phyloP scores from a whole-genome alignment of 2,888 invertebrate genomes.

The Capitulum mitella region DNA sequence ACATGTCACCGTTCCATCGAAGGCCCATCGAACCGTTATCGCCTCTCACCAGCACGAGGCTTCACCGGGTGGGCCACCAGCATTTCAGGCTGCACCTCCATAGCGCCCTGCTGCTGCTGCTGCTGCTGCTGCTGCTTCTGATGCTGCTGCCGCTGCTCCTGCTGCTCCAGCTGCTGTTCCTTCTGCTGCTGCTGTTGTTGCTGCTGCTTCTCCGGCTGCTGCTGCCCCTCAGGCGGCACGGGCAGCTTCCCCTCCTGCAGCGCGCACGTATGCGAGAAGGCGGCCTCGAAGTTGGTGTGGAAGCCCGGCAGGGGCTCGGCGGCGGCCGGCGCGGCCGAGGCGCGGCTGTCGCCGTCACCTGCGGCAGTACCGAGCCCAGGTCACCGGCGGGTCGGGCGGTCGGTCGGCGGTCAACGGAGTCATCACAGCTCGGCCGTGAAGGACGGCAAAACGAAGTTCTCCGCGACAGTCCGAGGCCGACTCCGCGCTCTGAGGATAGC shows the following conservation, averaged over 20 bases:
- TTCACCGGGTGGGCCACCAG: background rate
- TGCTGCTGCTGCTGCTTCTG: background rate
- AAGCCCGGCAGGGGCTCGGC: background rate
- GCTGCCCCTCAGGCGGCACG: background rate
- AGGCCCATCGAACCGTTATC: too few species aligned
- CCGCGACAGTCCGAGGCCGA: too few species aligned
- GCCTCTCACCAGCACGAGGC: background rate
- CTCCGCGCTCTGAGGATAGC: too few species aligned
- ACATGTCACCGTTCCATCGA: too few species aligned
- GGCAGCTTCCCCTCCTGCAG: background rate
- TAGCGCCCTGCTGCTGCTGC: background rate
- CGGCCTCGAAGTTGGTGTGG: slow-evolving; percentile 14
- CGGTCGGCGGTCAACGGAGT: too few species aligned
- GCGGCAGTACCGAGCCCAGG: background rate
- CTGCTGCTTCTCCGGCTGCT: background rate
- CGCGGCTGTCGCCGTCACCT: background rate
- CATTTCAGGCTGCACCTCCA: slow-evolving; percentile 20
- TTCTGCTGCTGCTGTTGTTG: background rate
- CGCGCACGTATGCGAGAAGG: slow-evolving; percentile 14
- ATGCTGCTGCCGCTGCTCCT: background rate
- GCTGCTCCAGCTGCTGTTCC: background rate
- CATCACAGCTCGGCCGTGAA: too few species aligned
- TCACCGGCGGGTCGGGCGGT: background rate
- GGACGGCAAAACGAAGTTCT: too few species aligned
- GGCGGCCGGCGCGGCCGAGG: too few species aligned